Evolutionary conservation across 2,888 invertebrate species (phyloP), one percentile per base, ranked within the genome.

Genomic region (Itoplectis maculator): DNA sequence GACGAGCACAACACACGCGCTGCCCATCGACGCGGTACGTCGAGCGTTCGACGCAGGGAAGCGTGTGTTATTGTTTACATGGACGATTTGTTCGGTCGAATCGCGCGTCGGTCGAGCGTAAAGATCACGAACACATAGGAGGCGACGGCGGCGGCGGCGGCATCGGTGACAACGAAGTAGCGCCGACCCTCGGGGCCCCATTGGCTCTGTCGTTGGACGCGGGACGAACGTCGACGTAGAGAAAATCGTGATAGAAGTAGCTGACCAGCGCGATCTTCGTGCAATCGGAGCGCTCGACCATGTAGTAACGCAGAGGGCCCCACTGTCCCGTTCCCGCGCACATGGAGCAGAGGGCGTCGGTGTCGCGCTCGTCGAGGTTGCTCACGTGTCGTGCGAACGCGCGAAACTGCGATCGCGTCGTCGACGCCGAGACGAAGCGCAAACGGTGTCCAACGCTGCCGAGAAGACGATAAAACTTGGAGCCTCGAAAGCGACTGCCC

Each of bases 391-490:
- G 81, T 5, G 87, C 84, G 70, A 90, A 90, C 5, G 89, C 85
- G 70, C 81, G 81, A 66, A 89, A 90, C 72, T 90, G 90, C 65
- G 81, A 54, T 23, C 59, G 73, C 0, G 88, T 89, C 20, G 88
- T 87, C 2, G 82, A 82, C 0, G 82, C 79, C 23, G 73, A 69
- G 1, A 88, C 80, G 20, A 81, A 70, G 47, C 86, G 86, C 18
- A 90, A 66, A 37, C 87, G 79, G 11, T 86, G 81, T 0, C 88
- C 87, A 70, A 87, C 88, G 35, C 83, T 75, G 8, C 86, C 91
- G 66, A 91, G 84, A 6, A 90, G 79, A 11, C 81, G 87, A 79
- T 89, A 91, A 78, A 91, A 89, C 79, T 91, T 91, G 29, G 80
- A 73, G 9, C 90, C 90, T 4, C 88, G 88, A 40, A 91, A 89